Evolutionary conservation across 30 jellyfish, hydroid and myxozoan genomes (phyloP), one percentile per base, ranked within the genome.

Genomic region (Mastigias papua): DNA sequence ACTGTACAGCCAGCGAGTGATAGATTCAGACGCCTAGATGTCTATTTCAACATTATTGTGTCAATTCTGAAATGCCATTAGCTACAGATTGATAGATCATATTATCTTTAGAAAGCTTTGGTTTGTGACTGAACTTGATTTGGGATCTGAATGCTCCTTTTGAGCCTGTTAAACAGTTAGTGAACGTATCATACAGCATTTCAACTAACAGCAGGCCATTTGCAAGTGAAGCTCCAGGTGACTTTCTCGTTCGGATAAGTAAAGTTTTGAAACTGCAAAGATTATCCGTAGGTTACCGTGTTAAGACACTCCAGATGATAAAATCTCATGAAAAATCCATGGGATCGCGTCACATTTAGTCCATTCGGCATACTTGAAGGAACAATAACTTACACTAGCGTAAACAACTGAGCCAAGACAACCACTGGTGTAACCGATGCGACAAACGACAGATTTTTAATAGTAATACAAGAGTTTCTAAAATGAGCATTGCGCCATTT

Each of bases 271-370:
- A 77, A 77, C 78, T 77, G 76, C 67, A 6, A 10, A 34, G 90
- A 62, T 63, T 34, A 79, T 35, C 71, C 21, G 23, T 9, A n/a
- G n/a, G 86, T 29, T 28, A 17, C 48, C 15, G 67, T 54, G 27
- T 32, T 60, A 79, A 79, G 73, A 62, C 81, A 79, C 28, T 35
- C 60, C 90, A 79, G 90, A 66, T 79, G 90, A 84, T 73, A 4
- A 34, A 61, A 76, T 63, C 84, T 46, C 93, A 84, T 50, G 69
- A 67, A 73, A 28, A 70, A 35, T 61, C 29, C 80, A 70, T 69
- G 93, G 83, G 69, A 84, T 23, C 73, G 46, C 87, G 87, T 37
- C 88, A 61, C 25, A 61, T 73, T 70, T 84, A 46, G 16, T 46
- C 22, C 49, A 33, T 37, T 70, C 30, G 62, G 69, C 80, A 34